Base-by-base conservation (phyloP, 2,797 vertebrate species). In the Rhinella marina region DNA sequence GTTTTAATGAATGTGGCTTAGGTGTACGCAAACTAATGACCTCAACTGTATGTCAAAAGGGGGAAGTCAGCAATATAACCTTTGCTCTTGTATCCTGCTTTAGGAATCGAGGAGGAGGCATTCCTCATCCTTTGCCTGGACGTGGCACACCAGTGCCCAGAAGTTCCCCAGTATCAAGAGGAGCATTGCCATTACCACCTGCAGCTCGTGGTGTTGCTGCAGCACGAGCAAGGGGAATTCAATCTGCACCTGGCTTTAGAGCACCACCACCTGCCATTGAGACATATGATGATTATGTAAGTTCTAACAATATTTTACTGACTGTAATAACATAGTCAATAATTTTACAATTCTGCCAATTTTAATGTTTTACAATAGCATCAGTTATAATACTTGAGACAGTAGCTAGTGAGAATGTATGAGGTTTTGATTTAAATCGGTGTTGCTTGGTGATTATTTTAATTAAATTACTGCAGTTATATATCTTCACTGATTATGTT, bases 241-340 rank as follows among this genome's bases (percentile, higher is more conserved):
- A 96, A 0, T 92, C 95, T 0, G 94, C 95, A 0, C 94, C 96
- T 0, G 97, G 96, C 19, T 99, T 97, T 95, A 94, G 98, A 83
- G 93, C 97, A 25, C 95, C 96, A 2, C 96, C 96, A 8, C 95
- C 97, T 73, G 92, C 95, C 73, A 97, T 96, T 0, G 97, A 99
- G 86, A 91, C 97, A 73, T 99, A 99, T 1, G 98, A 99, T 13
- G 98, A 99, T 93, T 99, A 98, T 6, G 98, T 99, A 93, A 99
- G 98, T 99, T 19, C 17, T 61, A 27, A 13, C 16, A 80, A 56
- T 72, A 14, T 77, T 75, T 75, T 50, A n/a, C 10, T 75, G 41
- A 32, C 29, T 19, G 2, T n/a, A 3, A 75, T 13, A 73, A 10
- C 7, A 73, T 73, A 4, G 57, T 41, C 41, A 12, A 10, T 73